These are phyloP conservation scores for Dinocampus coccinellae DNA, from an alignment of 2,888 invertebrate genomes.

Conservation along the genomic window DNA sequence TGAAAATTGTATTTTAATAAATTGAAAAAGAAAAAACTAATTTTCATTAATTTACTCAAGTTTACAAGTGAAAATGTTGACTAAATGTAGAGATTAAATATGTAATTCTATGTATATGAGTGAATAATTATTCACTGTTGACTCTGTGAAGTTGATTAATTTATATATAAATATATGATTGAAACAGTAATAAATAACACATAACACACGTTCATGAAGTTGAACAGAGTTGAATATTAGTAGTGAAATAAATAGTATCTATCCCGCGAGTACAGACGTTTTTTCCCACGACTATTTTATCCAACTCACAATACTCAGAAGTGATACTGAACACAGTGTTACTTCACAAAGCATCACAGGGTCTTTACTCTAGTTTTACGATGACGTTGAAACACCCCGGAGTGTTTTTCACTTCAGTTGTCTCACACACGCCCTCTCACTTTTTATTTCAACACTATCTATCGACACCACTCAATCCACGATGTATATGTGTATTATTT, in stretches of 20 bases:
- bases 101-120: conserved; percentile 37
- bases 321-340: conserved; percentile 49
- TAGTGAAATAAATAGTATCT: conserved; percentile 42
- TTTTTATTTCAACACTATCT: neutral
- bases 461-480: conserved; percentile 5
- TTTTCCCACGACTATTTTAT: conserved; percentile 57
- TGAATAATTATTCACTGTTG: conserved; percentile 38
- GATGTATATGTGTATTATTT: neutral
- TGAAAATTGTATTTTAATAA: too few relatives aligned
- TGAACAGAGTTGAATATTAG: conserved; percentile 32
- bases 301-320: conserved; percentile 45
- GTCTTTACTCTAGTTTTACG: conserved; percentile 29
- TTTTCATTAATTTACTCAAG: too few relatives aligned
- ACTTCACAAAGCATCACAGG: conserved; percentile 21
- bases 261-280: conserved; percentile 29
- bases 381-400: conserved; percentile 30
- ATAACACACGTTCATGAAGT: conserved; percentile 31
- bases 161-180: neutral
- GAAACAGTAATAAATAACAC: conserved; percentile 36
- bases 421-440: conserved; percentile 1
- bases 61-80: conserved; percentile 34
- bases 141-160: conserved; percentile 37
- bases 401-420: conserved; percentile 32
- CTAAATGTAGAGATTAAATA: conserved; percentile 39
- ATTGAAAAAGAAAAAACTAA: too few relatives aligned